These are phyloP conservation scores for Silurus glanis DNA, from an alignment of 2,113 vertebrate genomes.

Conservation along the genomic window DNA sequence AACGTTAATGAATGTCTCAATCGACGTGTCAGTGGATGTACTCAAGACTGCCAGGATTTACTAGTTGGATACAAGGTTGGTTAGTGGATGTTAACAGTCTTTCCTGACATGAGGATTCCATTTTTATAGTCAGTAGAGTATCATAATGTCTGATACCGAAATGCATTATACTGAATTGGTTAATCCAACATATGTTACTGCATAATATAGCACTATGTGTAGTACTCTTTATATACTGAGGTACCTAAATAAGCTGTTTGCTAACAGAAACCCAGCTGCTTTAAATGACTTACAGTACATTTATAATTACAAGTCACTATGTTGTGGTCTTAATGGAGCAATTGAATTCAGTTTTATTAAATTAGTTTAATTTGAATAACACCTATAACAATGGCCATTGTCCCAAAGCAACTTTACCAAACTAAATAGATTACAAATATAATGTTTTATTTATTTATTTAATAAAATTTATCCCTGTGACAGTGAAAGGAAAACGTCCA, in stretches of 20 bases:
- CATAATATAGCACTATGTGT: background rate
- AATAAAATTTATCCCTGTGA: no score
- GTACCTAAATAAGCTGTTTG: background rate
- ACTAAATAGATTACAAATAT: no score
- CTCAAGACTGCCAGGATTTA: conserved; percentile 95
- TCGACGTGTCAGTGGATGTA: conserved; percentile 90
- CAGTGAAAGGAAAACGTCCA: no score
- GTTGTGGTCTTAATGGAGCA: background rate
- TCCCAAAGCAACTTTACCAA: no score
- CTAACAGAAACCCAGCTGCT: background rate
- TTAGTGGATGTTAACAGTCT: background rate
- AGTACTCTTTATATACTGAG: background rate
- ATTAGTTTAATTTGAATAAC: no score
- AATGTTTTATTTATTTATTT: no score
- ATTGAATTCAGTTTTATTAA: no score
- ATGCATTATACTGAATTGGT: background rate
- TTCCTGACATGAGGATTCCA: background rate
- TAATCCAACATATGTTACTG: background rate
- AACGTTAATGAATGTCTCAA: conserved; percentile 94
- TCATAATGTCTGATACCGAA: background rate
- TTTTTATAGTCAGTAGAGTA: background rate
- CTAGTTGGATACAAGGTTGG: conserved; percentile 92
- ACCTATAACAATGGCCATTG: no score
- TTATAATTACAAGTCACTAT: background rate
- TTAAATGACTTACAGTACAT: background rate